Conservation (phyloP, 2,113 vertebrate genomes). For the Archilochus colubris region DNA sequence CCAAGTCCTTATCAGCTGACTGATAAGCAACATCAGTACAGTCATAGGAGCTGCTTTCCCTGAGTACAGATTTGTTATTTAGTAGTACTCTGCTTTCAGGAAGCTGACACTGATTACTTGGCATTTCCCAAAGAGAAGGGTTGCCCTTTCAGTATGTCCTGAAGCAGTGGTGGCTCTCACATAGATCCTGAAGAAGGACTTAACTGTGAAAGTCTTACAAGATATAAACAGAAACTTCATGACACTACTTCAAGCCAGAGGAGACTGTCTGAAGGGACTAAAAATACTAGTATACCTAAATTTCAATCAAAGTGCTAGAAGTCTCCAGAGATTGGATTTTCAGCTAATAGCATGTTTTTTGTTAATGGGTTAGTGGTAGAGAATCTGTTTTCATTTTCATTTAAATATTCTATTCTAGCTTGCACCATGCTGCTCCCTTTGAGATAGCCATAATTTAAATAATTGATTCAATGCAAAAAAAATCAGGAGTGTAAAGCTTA, state of each 20-base stretch:
- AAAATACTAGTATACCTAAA: neutral
- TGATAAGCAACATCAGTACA: neutral
- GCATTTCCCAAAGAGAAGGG: neutral
- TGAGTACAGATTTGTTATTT: neutral
- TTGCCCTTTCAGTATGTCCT: neutral
- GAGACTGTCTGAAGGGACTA: neutral
- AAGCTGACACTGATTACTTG: neutral
- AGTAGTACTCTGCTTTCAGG: neutral
- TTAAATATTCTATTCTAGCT: constrained; percentile 70
- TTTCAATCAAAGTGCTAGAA: constrained; percentile 49
- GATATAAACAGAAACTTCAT: neutral
- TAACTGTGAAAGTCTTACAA: neutral
- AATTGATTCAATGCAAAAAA: constrained; percentile 73
- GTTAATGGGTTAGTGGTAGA: neutral
- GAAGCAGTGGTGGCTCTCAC: neutral
- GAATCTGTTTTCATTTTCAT: constrained; percentile 59
- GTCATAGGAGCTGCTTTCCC: neutral
- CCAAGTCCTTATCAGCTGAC: neutral
- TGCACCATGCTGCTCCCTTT: constrained; percentile 54
- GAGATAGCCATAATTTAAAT: constrained; percentile 76
- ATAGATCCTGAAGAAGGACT: neutral
- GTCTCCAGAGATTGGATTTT: neutral
- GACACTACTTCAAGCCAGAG: neutral
- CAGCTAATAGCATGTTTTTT: constrained; percentile 34
- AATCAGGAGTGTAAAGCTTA: constrained; percentile 60